Conservation (phyloP, 2,113 vertebrate genomes). For the Rhea pennata region DNA sequence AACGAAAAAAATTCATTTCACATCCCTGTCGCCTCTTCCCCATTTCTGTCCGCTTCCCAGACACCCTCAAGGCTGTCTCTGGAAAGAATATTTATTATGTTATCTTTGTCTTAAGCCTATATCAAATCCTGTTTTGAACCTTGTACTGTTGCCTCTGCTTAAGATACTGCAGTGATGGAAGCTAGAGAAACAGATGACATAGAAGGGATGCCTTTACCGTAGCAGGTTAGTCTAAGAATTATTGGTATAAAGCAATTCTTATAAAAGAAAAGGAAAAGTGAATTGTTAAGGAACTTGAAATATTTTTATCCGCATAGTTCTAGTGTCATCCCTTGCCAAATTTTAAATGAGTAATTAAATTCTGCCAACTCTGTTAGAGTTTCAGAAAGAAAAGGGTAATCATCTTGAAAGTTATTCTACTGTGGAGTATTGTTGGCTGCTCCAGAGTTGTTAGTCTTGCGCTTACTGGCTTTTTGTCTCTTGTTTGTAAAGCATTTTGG, state of each 20-base stretch:
- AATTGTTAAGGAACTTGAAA: background rate
- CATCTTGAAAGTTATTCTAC: background rate
- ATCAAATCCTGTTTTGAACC: constrained; percentile 33
- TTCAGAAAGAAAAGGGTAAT: background rate
- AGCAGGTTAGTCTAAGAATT: background rate
- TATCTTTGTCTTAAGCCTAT: constrained; percentile 18
- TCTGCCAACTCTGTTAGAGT: background rate
- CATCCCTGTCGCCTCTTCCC: background rate
- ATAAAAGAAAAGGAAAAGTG: background rate
- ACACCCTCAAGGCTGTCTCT: background rate
- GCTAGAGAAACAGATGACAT: background rate
- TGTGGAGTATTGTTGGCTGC: background rate
- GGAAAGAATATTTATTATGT: constrained; percentile 21
- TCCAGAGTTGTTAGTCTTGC: background rate
- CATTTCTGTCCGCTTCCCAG: background rate
- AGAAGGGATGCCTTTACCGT: background rate
- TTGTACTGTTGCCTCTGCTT: background rate
- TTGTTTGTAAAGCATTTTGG: background rate
- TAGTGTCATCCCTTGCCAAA: background rate
- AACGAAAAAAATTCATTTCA: constrained; percentile 38
- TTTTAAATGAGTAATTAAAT: background rate
- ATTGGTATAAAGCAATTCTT: background rate
- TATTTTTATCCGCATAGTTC: background rate
- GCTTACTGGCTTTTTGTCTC: background rate
- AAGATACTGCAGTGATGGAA: background rate